A percentile compares a stretch with the other conserved stretches of the same genome.
Evolutionary conservation across 2,888 invertebrate species (phyloP).

Genomic region (Parnassius apollo): DNA sequence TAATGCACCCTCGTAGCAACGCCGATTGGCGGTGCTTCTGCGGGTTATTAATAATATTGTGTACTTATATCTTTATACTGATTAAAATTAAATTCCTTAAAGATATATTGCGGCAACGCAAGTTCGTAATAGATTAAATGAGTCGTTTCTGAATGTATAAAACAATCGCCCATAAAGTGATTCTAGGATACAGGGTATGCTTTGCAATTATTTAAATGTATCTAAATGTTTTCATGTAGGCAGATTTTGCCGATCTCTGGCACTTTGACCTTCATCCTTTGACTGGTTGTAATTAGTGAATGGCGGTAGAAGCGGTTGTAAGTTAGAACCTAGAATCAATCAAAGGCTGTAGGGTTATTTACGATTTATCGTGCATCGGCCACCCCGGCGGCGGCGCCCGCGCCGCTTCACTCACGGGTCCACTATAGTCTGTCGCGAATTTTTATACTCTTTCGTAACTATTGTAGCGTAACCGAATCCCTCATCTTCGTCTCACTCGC

Average conservation of each 20-base stretch:
- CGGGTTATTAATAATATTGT: constrained; percentile 62
- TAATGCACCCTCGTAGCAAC: constrained; percentile 53
- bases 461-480: constrained; percentile 57
- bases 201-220: constrained; percentile 93
- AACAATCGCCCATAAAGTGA: constrained; percentile 85
- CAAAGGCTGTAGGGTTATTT: constrained; percentile 28
- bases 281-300: constrained; percentile 31
- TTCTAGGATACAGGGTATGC: constrained; percentile 97
- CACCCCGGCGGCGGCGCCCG: constrained; percentile 46
- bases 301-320: neutral
- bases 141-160: constrained; percentile 77
- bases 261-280: constrained; percentile 45
- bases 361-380: constrained; percentile 42
- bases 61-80: constrained; percentile 74
- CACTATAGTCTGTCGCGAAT: constrained; percentile 74
- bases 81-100: constrained; percentile 68
- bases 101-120: constrained; percentile 71
- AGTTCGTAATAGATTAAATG: constrained; percentile 69
- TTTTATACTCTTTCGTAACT: constrained; percentile 74
- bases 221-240: constrained; percentile 80
- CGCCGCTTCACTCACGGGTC: constrained; percentile 67
- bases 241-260: constrained; percentile 63
- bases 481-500: constrained; percentile 55
- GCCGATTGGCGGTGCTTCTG: constrained; percentile 39
- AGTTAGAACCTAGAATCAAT: constrained; percentile 15